These are phyloP conservation scores for Eriosoma lanigerum DNA, from an alignment of 1,140 invertebrate species.

Conservation along the genomic window DNA sequence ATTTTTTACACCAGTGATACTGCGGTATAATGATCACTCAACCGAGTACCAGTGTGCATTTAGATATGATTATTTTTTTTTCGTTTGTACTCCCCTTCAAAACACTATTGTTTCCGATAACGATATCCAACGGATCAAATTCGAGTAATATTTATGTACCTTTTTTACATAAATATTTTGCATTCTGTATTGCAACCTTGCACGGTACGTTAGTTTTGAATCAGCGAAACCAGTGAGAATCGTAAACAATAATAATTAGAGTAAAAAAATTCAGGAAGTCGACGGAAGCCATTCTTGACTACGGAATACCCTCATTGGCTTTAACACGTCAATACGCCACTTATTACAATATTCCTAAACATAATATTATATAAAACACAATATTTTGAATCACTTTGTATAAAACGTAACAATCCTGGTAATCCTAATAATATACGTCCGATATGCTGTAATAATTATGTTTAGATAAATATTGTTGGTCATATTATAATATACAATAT, in stretches of 20 bases:
- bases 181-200: slow-evolving; percentile 11
- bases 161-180: slow-evolving; percentile 7
- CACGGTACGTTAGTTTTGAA: slow-evolving; percentile 38
- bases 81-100: background rate
- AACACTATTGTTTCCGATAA: slow-evolving; percentile 6
- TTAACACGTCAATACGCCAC: no score
- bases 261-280: background rate
- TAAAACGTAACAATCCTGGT: no score
- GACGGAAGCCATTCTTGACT: background rate
- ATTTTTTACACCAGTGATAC: slow-evolving; percentile 8
- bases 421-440: no score
- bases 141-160: background rate
- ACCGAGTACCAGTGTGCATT: background rate
- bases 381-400: no score
- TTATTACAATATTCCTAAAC: no score
- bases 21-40: background rate
- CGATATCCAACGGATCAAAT: slow-evolving; percentile 11
- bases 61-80: slow-evolving; percentile 2
- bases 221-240: slow-evolving; percentile 24
- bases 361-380: no score
- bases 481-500: no score
- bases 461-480: no score
- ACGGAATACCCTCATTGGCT: background rate
- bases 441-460: no score
- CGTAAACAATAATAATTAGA: slow-evolving; percentile 34